Percentiles rank a stretch among this genome's conserved stretches.
These are phyloP conservation scores for Dorcus hopei DNA, from an alignment of 2,888 invertebrate genomes.

Conservation along the genomic window DNA sequence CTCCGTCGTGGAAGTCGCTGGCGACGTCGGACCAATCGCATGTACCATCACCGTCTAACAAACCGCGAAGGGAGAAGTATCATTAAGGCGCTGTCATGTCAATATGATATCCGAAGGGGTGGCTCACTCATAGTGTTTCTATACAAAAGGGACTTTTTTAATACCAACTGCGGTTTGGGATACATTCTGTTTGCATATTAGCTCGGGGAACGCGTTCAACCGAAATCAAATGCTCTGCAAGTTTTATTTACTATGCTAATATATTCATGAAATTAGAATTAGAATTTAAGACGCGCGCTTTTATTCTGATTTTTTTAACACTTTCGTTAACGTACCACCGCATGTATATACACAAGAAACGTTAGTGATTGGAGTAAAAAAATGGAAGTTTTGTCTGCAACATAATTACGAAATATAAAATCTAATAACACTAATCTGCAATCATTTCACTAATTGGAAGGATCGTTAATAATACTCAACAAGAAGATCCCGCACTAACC, in stretches of 20 bases:
- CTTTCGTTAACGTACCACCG: background rate
- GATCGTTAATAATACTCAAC: constrained; percentile 14
- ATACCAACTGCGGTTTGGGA: constrained; percentile 45
- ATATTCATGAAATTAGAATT: constrained; percentile 49
- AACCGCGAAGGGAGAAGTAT: constrained; percentile 46
- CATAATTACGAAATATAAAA: constrained; percentile 6
- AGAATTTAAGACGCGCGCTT: constrained; percentile 33
- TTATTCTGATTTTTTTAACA: constrained; percentile 10
- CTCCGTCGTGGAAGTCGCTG: constrained; percentile 3
- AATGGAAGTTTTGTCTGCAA: background rate
- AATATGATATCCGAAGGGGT: constrained; percentile 51
- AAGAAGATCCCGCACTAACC: constrained; percentile 13
- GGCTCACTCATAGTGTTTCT: constrained; percentile 43
- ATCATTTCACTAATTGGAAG: constrained; percentile 15
- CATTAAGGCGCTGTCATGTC: constrained; percentile 54
- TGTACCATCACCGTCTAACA: constrained; percentile 40
- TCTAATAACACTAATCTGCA: constrained; percentile 15
- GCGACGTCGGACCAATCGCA: constrained; percentile 19
- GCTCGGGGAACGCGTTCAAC: constrained; percentile 42
- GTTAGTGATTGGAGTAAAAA: background rate
- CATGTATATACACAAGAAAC: too few species aligned
- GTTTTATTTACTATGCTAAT: constrained; percentile 47
- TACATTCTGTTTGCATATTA: constrained; percentile 47
- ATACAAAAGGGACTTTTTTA: constrained; percentile 46
- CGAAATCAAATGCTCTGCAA: constrained; percentile 45